These are phyloP conservation scores for Sebastolobus alascanus DNA, from an alignment of 2,797 vertebrate genomes.

Conservation along the genomic window DNA sequence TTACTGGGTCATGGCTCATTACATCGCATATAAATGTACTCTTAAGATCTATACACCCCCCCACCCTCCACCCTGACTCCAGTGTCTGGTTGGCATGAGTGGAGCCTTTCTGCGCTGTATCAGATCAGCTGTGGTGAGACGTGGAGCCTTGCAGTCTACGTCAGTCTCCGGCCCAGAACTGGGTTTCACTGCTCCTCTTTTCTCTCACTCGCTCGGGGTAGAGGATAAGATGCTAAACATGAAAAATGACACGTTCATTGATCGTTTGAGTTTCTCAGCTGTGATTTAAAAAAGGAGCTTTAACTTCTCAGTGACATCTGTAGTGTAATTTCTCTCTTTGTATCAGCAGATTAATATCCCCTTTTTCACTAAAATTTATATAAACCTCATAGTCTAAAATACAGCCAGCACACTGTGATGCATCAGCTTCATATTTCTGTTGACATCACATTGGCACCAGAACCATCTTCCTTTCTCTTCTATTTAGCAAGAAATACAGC, in stretches of 20 bases:
- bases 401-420: neutral
- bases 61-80: slow-evolving; percentile 16
- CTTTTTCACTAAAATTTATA: neutral
- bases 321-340: neutral
- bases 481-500: neutral
- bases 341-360: neutral
- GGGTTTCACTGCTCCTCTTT: slow-evolving; percentile 34
- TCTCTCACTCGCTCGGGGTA: slow-evolving; percentile 1
- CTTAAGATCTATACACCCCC: slow-evolving; percentile 47
- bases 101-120: slow-evolving; percentile 68
- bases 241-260: neutral
- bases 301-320: neutral
- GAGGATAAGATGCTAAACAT: slow-evolving; percentile 11
- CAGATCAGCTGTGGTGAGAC: slow-evolving; percentile 80
- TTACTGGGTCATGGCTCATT: slow-evolving; percentile 69
- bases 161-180: slow-evolving; percentile 48
- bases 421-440: slow-evolving; percentile 14
- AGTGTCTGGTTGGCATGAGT: slow-evolving; percentile 72
- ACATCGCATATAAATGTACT: slow-evolving; percentile 66
- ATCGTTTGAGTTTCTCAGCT: neutral
- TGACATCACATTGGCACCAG: neutral
- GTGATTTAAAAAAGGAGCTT: neutral
- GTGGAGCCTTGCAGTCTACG: slow-evolving; percentile 80
- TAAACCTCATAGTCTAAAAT: neutral
- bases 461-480: neutral